Evolutionary conservation across 2,888 invertebrate genomes (phyloP), one percentile per base, ranked within the genome.

Genomic region (Agapostemon virescens): DNA sequence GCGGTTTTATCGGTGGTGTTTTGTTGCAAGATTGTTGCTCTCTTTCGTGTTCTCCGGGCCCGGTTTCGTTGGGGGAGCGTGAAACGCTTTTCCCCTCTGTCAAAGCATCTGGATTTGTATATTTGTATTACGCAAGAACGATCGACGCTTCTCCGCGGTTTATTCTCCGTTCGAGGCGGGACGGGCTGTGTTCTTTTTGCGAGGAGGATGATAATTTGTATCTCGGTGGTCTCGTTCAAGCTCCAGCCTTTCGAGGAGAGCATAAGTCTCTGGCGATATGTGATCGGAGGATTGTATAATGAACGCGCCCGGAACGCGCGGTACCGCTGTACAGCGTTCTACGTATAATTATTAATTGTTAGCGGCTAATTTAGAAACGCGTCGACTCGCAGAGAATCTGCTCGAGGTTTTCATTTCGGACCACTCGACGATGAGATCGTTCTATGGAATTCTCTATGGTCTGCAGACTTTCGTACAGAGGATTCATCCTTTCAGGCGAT

Each of bases 241-340:
- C 52, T 52, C 58, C 64, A 55, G n/a, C 17, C 38, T 38, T 17
- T 66, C 69, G 66, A 66, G 20, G 69, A 66, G 63, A 66, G 23
- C n/a, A 52, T n/a, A n/a, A n/a, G 69, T 61, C 40, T 23, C 26
- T 17, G 55, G 55, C 17, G 55, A 30, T 26, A 17, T 2, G 15
- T 4, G 30, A 55, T 30, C 40, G 77, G 58, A 36, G 73, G 64
- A 77, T 76, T 78, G 69, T 72, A 70, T 70, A 71, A 75, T 45
- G 81, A 40, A 78, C 79, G 81, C 45, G 78, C 79, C 79, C 77
- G 52, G 55, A 67, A 26, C 77, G 76, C 85, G 77, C 76, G 80
- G 74, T 84, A 85, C 80, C 80, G 80, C 79, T 86, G 85, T 84
- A 70, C 83, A 70, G 75, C 77, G 72, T 55, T 68, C 26, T 58